Evolutionary conservation across 2,888 invertebrate genomes (phyloP).

Genomic region (Pherbina coryleti): DNA sequence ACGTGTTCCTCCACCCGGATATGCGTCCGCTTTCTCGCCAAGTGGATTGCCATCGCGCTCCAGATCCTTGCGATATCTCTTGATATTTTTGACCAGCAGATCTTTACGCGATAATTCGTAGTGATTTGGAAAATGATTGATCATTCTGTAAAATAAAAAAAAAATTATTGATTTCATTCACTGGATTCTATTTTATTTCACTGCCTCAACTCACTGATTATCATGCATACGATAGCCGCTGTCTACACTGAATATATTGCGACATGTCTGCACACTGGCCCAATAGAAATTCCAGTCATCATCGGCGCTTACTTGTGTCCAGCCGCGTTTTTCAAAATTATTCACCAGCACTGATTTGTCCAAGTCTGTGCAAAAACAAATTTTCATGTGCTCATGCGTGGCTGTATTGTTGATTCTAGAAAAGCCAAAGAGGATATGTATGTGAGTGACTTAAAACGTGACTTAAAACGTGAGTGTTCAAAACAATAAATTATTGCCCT

Average conservation of each 20-base stretch:
- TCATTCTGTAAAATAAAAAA: slow-evolving; percentile 70
- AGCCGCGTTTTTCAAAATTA: slow-evolving; percentile 93
- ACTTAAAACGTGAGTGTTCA: too few species aligned
- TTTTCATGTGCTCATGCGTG: slow-evolving; percentile 52
- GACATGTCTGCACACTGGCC: slow-evolving; percentile 92
- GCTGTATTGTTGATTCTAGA: slow-evolving; percentile 46
- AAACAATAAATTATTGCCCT: too few species aligned
- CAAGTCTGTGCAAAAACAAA: slow-evolving; percentile 72
- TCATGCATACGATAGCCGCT: slow-evolving; percentile 92
- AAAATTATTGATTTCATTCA: background rate
- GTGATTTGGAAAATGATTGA: slow-evolving; percentile 97
- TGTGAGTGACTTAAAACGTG: background rate
- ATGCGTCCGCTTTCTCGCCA: slow-evolving; percentile 77
- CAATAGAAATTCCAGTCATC: slow-evolving; percentile 98
- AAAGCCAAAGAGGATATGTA: too few species aligned
- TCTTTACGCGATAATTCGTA: slow-evolving; percentile 96
- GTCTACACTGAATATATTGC: slow-evolving; percentile 91
- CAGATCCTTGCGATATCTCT: slow-evolving; percentile 91
- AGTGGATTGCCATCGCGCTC: slow-evolving; percentile 90
- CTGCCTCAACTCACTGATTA: slow-evolving; percentile 75
- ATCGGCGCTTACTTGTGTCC: slow-evolving; percentile 85
- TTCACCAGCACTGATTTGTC: slow-evolving; percentile 93
- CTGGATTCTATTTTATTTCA: background rate
- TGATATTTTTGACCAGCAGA: slow-evolving; percentile 94
- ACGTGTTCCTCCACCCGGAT: slow-evolving; percentile 75